Evolutionary conservation across 2,888 invertebrate genomes (phyloP).

Genomic region (Spisula solida): DNA sequence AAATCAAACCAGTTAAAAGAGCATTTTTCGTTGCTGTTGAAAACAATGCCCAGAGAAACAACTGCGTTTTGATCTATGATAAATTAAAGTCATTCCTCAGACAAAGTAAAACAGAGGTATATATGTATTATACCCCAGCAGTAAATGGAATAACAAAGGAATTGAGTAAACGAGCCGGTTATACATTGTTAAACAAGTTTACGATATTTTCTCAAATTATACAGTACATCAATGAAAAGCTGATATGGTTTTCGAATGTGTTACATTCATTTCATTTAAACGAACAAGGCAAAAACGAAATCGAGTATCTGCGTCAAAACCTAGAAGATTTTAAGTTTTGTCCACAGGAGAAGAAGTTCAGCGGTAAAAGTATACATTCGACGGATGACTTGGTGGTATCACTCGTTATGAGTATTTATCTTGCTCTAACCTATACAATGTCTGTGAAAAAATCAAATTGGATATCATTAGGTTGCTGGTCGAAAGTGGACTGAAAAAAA

Average conservation of each 20-base stretch:
- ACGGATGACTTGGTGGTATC: conserved; percentile 41
- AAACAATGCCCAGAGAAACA: conserved; percentile 49
- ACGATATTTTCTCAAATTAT: conserved; percentile 42
- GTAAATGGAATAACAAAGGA: conserved; percentile 31
- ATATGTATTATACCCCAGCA: conserved; percentile 36
- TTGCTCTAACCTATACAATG: not conserved
- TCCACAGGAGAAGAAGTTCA: conserved; percentile 38
- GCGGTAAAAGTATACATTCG: conserved; percentile 24
- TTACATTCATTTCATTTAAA: conserved; percentile 34
- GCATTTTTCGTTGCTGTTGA: conserved; percentile 37
- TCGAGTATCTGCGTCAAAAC: conserved; percentile 39
- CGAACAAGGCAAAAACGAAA: conserved; percentile 20
- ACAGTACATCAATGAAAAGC: conserved; percentile 30
- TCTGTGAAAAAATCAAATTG: conserved; percentile 17
- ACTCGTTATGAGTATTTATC: conserved; percentile 32
- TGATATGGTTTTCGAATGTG: conserved; percentile 38
- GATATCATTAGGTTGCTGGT: conserved; percentile 27
- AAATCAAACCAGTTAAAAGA: not conserved
- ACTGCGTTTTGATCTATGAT: conserved; percentile 24
- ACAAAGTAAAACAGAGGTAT: not conserved
- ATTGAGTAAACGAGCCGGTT: conserved; percentile 30
- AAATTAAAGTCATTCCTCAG: conserved; percentile 29
- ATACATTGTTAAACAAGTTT: conserved; percentile 30
- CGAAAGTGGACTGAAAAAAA: not conserved
- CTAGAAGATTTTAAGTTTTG: conserved; percentile 34